phyloP scores from a whole-genome alignment of 2,797 vertebrate genomes.

The Morelia viridis region DNA sequence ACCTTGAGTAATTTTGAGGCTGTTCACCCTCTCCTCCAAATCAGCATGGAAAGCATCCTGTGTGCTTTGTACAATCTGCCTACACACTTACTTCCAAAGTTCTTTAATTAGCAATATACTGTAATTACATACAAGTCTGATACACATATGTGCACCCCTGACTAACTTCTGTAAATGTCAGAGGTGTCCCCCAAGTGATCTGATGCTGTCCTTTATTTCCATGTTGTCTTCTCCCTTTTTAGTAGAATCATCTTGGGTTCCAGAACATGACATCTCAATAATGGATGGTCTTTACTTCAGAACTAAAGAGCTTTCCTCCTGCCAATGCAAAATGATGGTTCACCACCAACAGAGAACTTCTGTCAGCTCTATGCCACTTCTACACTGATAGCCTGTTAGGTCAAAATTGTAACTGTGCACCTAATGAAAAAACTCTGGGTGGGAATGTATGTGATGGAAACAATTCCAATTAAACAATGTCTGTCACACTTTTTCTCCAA shows the following conservation, averaged over 20 bases:
- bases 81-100: neutral
- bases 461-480: neutral
- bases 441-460: neutral
- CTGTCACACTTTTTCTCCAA: neutral
- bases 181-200: neutral
- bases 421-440: neutral
- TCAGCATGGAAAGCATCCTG: neutral
- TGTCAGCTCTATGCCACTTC: neutral
- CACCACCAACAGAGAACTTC: neutral
- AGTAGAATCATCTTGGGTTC: neutral
- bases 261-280: slow-evolving; percentile 11
- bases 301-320: neutral
- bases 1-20: neutral
- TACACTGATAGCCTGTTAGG: neutral
- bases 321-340: neutral
- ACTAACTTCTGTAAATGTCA: neutral
- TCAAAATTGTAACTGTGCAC: neutral
- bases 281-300: neutral
- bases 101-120: neutral
- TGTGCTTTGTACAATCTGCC: slow-evolving; percentile 1
- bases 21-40: neutral
- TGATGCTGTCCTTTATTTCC: neutral
- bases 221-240: neutral
- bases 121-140: neutral
- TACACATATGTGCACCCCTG: neutral